Evolutionary conservation across 1,140 invertebrate genomes (phyloP), one percentile per base, ranked within the genome.

Genomic region (Hermetia illucens): DNA sequence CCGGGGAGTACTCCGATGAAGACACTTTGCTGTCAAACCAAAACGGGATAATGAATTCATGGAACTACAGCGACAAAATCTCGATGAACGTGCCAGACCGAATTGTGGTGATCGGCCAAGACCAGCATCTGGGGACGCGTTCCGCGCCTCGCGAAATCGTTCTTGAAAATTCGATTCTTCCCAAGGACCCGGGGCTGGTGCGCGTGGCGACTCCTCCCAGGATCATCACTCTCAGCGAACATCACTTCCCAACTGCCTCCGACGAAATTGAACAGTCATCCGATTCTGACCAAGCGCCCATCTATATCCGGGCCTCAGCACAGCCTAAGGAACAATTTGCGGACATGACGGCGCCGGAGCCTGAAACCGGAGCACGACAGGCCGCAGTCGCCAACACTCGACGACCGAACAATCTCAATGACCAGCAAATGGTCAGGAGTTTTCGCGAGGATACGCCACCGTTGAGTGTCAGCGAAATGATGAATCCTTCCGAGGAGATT

Each of bases 1-100:
- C 68, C 42, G 77, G 77, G 10, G 75, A 58, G 41, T 54, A 72
- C 44, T 73, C 71, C 41, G 72, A 72, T 47, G 69, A 78, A 32
- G 74, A 81, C 21, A 65, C 69, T 42, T 42, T 68, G 39, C 48
- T 68, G 40, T 49, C 53, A 20, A 54, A 61, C 34, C 68, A 65
- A 21, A 77, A 76, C 60, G 70, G 71, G 15, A 34, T 66, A 9
- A 62, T 65, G 20, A 63, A 67, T 39, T 64, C 60, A 21, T 83
- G 79, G 79, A 72, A 71, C 49, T 74, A 74, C 49, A 55, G 58
- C 39, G 79, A 84, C 44, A 82, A 82, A 63, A 74, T 82, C 58
- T 74, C 83, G 44, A 92, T 91, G 87, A 77, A 77, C 53, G 86
- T 92, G 20, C 87, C 87, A n/a, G 86, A 90, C 47, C 69, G 85